These are phyloP conservation scores for Montipora capricornis DNA, from an alignment of 64 coral and sea anemone species.

Conservation along the genomic window DNA sequence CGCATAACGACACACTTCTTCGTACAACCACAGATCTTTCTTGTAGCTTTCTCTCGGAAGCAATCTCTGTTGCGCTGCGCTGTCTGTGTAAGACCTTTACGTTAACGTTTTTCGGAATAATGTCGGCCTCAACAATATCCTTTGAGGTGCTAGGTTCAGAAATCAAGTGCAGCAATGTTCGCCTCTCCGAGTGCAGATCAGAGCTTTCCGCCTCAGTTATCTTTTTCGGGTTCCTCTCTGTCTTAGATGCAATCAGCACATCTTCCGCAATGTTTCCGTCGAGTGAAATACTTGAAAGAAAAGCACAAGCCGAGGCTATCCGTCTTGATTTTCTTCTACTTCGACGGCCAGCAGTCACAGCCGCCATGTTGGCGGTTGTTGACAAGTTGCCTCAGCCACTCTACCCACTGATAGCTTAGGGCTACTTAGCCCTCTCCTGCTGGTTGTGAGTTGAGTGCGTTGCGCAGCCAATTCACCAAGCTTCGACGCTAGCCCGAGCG, in stretches of 20 bases:
- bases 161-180: constrained; percentile 55
- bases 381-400: constrained; percentile 4
- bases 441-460: no score
- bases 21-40: background rate
- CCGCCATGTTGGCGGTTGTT: constrained; percentile 71
- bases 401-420: background rate
- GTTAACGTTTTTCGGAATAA: constrained; percentile 2
- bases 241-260: constrained; percentile 32
- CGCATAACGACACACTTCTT: constrained; percentile 72
- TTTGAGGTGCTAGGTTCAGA: constrained; percentile 49
- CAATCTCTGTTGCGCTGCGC: background rate
- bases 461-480: no score
- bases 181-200: background rate
- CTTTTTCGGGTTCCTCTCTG: constrained; percentile 15
- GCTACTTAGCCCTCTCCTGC: no score
- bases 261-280: constrained; percentile 76
- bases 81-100: background rate
- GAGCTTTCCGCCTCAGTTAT: background rate
- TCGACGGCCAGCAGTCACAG: constrained; percentile 45
- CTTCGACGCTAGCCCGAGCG: no score
- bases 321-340: constrained; percentile 80
- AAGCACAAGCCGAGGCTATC: constrained; percentile 79
- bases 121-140: background rate
- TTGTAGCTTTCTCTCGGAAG: background rate
- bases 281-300: constrained; percentile 91